These are phyloP conservation scores for Ptilonorhynchus violaceus DNA, from an alignment of 2,113 vertebrate species.

Conservation along the genomic window DNA sequence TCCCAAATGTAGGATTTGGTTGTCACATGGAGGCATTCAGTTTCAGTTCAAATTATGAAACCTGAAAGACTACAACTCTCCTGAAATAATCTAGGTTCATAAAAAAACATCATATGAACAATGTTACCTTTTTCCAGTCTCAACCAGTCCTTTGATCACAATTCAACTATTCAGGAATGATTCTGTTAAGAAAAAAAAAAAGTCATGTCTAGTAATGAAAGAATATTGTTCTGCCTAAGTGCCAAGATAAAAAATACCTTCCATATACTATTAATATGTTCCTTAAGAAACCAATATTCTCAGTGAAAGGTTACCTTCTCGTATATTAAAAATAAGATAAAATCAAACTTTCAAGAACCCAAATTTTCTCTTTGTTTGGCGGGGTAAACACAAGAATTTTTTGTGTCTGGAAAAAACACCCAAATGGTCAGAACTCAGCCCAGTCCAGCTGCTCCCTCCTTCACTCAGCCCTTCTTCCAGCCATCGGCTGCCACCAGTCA, in stretches of 20 bases:
- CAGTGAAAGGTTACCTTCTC: not conserved
- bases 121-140: not conserved
- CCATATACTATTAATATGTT: not conserved
- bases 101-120: not conserved
- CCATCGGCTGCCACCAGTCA: not conserved
- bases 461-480: not conserved
- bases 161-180: not conserved
- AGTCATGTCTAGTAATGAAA: not conserved
- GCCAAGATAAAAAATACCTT: not conserved
- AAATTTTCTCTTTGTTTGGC: not conserved
- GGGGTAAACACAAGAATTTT: not conserved
- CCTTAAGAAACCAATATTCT: not conserved
- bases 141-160: not conserved
- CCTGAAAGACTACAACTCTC: not conserved
- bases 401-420: not conserved
- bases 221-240: not conserved
- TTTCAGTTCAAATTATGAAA: slow-evolving; percentile 6
- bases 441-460: not conserved
- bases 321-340: not conserved
- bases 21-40: not conserved
- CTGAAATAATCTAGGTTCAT: not conserved
- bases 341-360: not conserved
- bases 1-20: not conserved
- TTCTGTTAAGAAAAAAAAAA: not conserved
- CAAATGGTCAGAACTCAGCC: not conserved